Conservation (phyloP, 2,888 invertebrate species). For the Heliconius aoede region DNA sequence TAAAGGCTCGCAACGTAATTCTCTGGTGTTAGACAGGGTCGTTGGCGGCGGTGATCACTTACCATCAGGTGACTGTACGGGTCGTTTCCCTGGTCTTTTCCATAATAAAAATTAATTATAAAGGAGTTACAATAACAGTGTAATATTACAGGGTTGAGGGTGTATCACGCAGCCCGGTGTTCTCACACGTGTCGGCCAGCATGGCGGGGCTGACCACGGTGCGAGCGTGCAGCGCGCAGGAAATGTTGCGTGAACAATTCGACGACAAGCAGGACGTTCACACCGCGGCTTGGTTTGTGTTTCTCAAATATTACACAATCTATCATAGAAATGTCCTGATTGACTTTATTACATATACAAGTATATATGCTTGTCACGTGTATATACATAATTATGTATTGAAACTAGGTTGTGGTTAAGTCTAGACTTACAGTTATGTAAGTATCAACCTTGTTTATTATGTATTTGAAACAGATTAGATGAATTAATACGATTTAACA, state of each 20-base stretch:
- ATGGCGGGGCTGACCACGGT: conserved; percentile 91
- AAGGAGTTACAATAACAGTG: not conserved
- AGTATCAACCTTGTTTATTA: not conserved
- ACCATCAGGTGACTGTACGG: too few species aligned
- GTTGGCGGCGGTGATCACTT: too few species aligned
- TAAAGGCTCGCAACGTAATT: too few species aligned
- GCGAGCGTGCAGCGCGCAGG: conserved; percentile 87
- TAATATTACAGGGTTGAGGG: conserved; percentile 70
- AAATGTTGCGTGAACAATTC: conserved; percentile 86
- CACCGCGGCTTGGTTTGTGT: conserved; percentile 84
- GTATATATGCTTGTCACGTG: not conserved
- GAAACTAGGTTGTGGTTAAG: not conserved
- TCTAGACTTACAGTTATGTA: not conserved
- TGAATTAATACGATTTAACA: not conserved
- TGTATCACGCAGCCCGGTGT: conserved; percentile 90
- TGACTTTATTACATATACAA: not conserved
- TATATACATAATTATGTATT: not conserved
- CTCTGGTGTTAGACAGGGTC: too few species aligned
- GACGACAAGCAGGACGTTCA: conserved; percentile 87
- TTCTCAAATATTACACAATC: not conserved
- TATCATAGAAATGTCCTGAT: not conserved
- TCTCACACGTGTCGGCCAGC: conserved; percentile 92
- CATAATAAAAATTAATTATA: too few species aligned
- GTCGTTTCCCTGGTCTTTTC: too few species aligned
- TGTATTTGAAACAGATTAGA: not conserved